These are phyloP conservation scores for Andinoacara biseriatus DNA, from an alignment of 2,113 vertebrate genomes.

Conservation along the genomic window DNA sequence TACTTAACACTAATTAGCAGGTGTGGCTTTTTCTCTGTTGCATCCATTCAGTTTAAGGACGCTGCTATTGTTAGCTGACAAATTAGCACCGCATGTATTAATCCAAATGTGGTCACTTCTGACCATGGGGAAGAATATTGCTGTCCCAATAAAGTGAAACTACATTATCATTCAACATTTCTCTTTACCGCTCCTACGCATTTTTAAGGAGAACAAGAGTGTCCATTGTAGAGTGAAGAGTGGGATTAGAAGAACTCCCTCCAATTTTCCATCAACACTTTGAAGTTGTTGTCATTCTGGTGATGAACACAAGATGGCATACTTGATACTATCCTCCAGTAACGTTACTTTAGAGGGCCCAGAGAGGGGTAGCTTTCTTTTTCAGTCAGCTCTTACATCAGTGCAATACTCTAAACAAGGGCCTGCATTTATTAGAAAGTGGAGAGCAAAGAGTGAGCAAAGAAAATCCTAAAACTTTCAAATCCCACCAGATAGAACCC, in stretches of 20 bases:
- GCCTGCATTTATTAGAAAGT: constrained; percentile 36
- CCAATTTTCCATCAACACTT: not conserved
- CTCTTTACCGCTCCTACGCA: not conserved
- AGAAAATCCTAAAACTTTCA: constrained; percentile 21
- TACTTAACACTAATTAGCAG: not conserved
- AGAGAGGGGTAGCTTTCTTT: constrained; percentile 13
- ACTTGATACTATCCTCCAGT: constrained; percentile 36
- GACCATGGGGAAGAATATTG: too few relatives aligned
- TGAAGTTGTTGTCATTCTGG: constrained; percentile 29
- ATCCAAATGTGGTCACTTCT: too few relatives aligned
- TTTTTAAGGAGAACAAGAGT: not conserved
- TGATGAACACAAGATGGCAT: constrained; percentile 70
- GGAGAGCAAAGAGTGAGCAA: constrained; percentile 6
- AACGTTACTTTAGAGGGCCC: not conserved
- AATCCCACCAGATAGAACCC: constrained; percentile 39
- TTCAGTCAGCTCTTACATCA: constrained; percentile 49
- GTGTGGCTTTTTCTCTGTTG: too few relatives aligned
- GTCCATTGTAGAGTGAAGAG: not conserved
- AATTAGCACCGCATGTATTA: too few relatives aligned
- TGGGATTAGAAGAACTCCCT: not conserved
- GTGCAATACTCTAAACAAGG: constrained; percentile 3
- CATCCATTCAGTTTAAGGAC: too few relatives aligned
- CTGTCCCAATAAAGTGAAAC: too few relatives aligned
- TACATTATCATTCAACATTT: not conserved
- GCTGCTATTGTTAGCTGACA: too few relatives aligned